Evolutionary conservation across 2,113 vertebrate genomes (phyloP), one percentile per base, ranked within the genome.

Genomic region (Hassar affinis): DNA sequence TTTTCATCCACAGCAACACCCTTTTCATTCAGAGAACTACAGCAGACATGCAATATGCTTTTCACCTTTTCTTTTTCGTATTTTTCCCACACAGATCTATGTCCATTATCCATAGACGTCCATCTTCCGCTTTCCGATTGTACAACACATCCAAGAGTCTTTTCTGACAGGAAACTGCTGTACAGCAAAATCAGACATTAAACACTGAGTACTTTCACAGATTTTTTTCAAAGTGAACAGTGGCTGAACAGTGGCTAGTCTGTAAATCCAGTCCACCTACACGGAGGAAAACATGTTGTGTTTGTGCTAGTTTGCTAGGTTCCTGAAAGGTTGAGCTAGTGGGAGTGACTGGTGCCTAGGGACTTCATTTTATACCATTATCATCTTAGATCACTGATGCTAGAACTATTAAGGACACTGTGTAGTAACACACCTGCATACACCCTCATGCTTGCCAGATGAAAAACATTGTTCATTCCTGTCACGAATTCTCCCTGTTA

Each of bases 221-320:
- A 81, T 74, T 42, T 62, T 42, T 62, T 49, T 62, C 27, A 12
- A 25, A 52, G 62, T 42, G 38, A 42, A 42, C 38, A 42, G 38
- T 42, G 38, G 18, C 3, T 35, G 47, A 15, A 14, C 47, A 66
- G 72, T 15, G 49, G 47, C 59, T 57, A 78, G 83, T 85, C 83
- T 84, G 79, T 79, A 77, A 49, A 64, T 79, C 42, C 68, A 68
- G 18, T 62, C 79, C 78, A 82, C 83, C 86, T 52, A 87, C 86
- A 84, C 85, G 81, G 35, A 81, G 66, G 30, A 75, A 87, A 80
- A 49, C 66, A 57, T 62, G 49, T n/a, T 59, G 30, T 78, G 30
- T 59, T 77, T 62, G n/a, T 47, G 49, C 77, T 35, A 45, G 47
- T 38, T 75, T 25, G 64, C 38, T 56, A 38, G 33, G 49, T 72